These are phyloP conservation scores for Trichoplax adhaerens DNA, from an alignment of 37 sponge, comb jelly and placozoan species.

Conservation along the genomic window DNA sequence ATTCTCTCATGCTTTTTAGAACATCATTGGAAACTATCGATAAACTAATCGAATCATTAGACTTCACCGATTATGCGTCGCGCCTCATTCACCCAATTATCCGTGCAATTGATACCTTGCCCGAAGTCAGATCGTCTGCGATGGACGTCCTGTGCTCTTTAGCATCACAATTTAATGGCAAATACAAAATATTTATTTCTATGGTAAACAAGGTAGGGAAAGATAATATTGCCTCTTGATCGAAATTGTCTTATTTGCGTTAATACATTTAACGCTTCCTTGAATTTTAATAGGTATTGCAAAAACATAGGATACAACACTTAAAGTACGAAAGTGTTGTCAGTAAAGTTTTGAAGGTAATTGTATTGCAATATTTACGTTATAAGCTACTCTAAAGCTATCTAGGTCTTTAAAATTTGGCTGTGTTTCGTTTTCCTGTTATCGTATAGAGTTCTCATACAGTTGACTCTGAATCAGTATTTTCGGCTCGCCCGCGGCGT, in stretches of 20 bases:
- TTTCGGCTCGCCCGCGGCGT: too few species aligned
- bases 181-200: slow-evolving; percentile 48
- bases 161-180: slow-evolving; percentile 50
- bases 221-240: too few species aligned
- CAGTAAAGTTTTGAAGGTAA: slow-evolving; percentile 1
- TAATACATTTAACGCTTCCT: too few species aligned
- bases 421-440: too few species aligned
- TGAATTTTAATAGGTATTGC: slow-evolving; percentile 8
- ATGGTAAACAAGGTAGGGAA: too few species aligned
- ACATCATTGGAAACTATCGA: slow-evolving; percentile 63
- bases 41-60: slow-evolving; percentile 30
- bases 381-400: too few species aligned
- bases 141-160: slow-evolving; percentile 56
- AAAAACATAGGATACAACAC: slow-evolving; percentile 12
- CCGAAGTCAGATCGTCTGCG: slow-evolving; percentile 58
- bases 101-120: slow-evolving; percentile 28
- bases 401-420: too few species aligned
- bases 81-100: slow-evolving; percentile 70
- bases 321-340: slow-evolving; percentile 8
- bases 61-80: slow-evolving; percentile 85
- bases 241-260: too few species aligned
- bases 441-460: too few species aligned
- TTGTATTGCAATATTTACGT: too few species aligned
- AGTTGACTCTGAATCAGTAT: too few species aligned
- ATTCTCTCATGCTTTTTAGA: slow-evolving; percentile 11